Evolutionary conservation across 2,888 invertebrate genomes (phyloP).

Genomic region (Strigamia transsilvanica): DNA sequence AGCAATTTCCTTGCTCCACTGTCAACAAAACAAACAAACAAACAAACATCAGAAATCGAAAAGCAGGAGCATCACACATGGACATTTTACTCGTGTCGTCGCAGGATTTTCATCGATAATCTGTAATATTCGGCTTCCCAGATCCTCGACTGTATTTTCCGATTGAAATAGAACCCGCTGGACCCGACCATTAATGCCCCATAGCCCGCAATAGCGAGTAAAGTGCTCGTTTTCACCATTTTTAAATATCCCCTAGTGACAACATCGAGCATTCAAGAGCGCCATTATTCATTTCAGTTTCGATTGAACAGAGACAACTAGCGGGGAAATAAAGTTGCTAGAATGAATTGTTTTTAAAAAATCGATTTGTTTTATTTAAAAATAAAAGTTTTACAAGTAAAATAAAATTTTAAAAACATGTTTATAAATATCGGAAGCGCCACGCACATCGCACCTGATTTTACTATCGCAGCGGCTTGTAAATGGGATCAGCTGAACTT

Average conservation of each 20-base stretch:
- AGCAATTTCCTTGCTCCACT: not conserved
- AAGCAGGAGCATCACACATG: not conserved
- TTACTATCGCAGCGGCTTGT: not conserved
- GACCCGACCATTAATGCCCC: not conserved
- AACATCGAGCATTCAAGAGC: too few species aligned
- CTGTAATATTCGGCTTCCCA: not conserved
- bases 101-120: not conserved
- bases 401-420: too few species aligned
- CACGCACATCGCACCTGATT: not conserved
- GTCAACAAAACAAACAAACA: too few species aligned
- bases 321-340: too few species aligned
- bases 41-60: not conserved
- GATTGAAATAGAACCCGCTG: not conserved
- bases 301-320: too few species aligned
- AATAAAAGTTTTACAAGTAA: too few species aligned
- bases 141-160: not conserved
- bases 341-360: too few species aligned
- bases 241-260: too few species aligned
- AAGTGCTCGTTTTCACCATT: not conserved
- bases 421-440: not conserved
- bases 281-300: too few species aligned
- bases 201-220: not conserved
- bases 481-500: conserved; percentile 3
- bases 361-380: too few species aligned
- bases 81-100: not conserved